Evolutionary conservation across 1,140 invertebrate genomes (phyloP), one percentile per base, ranked within the genome.

Genomic region (Oreohelix idahoensis): DNA sequence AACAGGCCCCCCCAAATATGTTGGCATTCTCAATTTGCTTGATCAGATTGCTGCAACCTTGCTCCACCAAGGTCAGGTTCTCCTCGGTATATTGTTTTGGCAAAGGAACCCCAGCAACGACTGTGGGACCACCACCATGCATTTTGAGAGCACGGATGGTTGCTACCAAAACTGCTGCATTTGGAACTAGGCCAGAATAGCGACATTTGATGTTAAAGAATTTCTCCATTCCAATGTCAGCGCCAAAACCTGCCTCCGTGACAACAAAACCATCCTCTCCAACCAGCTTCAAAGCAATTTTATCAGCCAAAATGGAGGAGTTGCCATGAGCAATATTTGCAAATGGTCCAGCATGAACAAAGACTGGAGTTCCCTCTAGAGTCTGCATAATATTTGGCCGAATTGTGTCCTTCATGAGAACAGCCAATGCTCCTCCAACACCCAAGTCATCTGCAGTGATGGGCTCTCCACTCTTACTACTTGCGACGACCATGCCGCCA

Each of bases 221-320:
- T 92, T 99, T 99, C 93, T 99, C 98, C 96, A 99, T 97, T 70
- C 97, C 98, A 90, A 99, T 99, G 93, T 99, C 98, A 20, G 98
- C 98, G 35, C 98, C 98, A 93, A 99, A 99, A 23, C 98, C 98
- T 79, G 97, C 97, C 94, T 99, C 98, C 13, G 99, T 99, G 0
- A 99, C 95, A 4, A 99, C 98, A 92, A 96, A 97, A 32, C 99
- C 99, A 77, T 97, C 94, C 83, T 95, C 93, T 29, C 97, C 97
- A 35, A 99, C 98, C 45, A 99, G 93, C 93, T 99, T 99, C 35
- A 99, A 93, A 26, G 96, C 98, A 85, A 99, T 95, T 89, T 96
- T 95, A 90, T 99, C 98, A 23, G 97, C 98, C 29, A 99, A 93
- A 84, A 99, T 97, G 10, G 98, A 99, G 4, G 97, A 98, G 91